These are phyloP conservation scores for Chrysotoxum bicinctum DNA, from an alignment of 2,888 invertebrate species.

Conservation along the genomic window DNA sequence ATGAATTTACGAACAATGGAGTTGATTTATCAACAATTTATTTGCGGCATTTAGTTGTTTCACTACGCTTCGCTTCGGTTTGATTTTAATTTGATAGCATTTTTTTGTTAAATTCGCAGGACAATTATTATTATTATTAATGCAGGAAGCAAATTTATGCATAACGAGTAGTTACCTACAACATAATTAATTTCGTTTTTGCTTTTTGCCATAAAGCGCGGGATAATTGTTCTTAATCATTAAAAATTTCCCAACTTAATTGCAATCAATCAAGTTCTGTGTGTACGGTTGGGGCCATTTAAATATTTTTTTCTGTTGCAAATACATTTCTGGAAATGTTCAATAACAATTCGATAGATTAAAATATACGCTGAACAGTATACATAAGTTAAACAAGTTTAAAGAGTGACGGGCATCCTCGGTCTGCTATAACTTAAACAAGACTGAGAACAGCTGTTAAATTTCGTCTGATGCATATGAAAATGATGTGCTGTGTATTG, in stretches of 20 bases:
- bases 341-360: neutral
- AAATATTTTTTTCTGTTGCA: neutral
- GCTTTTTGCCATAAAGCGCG: neutral
- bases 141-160: slow-evolving; percentile 11
- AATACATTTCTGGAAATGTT: neutral
- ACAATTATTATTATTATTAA: slow-evolving; percentile 23
- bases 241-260: slow-evolving; percentile 50
- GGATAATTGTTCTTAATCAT: slow-evolving; percentile 54
- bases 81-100: slow-evolving; percentile 29
- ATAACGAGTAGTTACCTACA: neutral
- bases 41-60: slow-evolving; percentile 21
- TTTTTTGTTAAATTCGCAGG: neutral
- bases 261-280: slow-evolving; percentile 48
- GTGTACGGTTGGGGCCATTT: neutral
- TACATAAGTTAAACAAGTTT: neutral
- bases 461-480: slow-evolving; percentile 4
- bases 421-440: slow-evolving; percentile 1
- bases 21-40: slow-evolving; percentile 52
- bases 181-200: slow-evolving; percentile 27
- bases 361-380: neutral
- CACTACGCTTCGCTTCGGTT: neutral
- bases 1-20: slow-evolving; percentile 2
- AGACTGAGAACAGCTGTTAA: neutral
- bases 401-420: neutral
- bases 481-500: neutral